Evolutionary conservation across 2,797 vertebrate genomes (phyloP).

Genomic region (Babyrousa celebensis): DNA sequence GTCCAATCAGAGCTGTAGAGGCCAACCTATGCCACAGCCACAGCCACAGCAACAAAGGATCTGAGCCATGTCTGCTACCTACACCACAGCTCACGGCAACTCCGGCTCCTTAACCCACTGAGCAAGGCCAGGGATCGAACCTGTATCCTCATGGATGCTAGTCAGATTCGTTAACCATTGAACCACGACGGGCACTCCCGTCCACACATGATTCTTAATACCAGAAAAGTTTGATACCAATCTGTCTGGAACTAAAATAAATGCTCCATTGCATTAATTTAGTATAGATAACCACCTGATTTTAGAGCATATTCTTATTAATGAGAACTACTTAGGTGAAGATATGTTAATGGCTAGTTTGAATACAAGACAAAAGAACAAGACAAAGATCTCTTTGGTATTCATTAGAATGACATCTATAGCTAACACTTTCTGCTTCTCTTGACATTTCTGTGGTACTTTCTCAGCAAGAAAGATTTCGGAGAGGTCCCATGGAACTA

Average conservation of each 20-base stretch:
- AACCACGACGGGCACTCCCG: no score
- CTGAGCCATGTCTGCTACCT: no score
- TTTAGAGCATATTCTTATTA: conserved; percentile 74
- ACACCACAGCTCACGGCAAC: no score
- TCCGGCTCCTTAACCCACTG: no score
- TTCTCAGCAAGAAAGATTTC: conserved; percentile 66
- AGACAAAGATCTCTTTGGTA: conserved; percentile 71
- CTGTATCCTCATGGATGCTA: no score
- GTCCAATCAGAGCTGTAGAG: no score
- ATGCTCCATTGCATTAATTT: conserved; percentile 62
- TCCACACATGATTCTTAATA: neutral
- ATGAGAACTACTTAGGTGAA: conserved; percentile 71
- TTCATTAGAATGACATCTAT: conserved; percentile 77
- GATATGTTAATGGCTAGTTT: conserved; percentile 71
- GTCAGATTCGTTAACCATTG: no score
- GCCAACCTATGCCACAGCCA: no score
- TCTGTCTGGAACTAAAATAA: conserved; percentile 71
- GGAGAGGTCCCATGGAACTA: conserved; percentile 10
- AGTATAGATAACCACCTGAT: conserved; percentile 61
- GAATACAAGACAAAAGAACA: conserved; percentile 73
- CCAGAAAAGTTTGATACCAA: conserved; percentile 3
- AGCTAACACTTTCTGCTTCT: conserved; percentile 60
- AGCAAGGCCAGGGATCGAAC: no score
- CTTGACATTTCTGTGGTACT: conserved; percentile 64
- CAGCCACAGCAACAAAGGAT: no score